Evolutionary conservation across 1,140 invertebrate species (phyloP).

Genomic region (Melipona quadrifasciata): DNA sequence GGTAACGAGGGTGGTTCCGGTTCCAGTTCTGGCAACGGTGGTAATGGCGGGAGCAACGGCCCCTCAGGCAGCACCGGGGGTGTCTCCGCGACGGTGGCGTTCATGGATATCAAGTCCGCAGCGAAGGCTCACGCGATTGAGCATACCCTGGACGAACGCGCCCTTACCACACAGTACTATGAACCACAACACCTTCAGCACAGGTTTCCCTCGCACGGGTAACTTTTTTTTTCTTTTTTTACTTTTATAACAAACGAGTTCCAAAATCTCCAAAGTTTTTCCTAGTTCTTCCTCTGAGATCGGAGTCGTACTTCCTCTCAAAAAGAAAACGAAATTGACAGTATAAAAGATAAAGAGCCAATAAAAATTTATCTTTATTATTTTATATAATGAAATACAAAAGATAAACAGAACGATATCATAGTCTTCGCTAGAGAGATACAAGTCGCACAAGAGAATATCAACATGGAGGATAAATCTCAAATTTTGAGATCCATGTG

Average conservation of each 20-base stretch:
- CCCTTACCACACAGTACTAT: slow-evolving; percentile 95
- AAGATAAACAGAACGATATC: too few species aligned
- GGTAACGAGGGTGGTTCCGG: slow-evolving; percentile 77
- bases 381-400: too few species aligned
- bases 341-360: too few species aligned
- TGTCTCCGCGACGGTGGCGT: slow-evolving; percentile 92
- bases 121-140: slow-evolving; percentile 95
- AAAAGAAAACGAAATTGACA: too few species aligned
- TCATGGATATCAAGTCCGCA: slow-evolving; percentile 98
- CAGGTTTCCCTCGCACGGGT: slow-evolving; percentile 81
- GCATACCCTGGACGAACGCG: slow-evolving; percentile 92
- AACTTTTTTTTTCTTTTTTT: slow-evolving; percentile 33
- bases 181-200: slow-evolving; percentile 86
- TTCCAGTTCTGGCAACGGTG: slow-evolving; percentile 75
- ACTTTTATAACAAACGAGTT: not conserved
- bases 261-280: not conserved
- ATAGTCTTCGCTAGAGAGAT: too few species aligned
- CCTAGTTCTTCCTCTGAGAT: not conserved
- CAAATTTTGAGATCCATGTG: not conserved
- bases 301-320: not conserved
- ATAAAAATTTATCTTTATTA: too few species aligned
- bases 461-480: not conserved
- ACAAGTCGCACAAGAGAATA: too few species aligned
- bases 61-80: slow-evolving; percentile 83
- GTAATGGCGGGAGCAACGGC: slow-evolving; percentile 80